Evolutionary conservation across 2,888 invertebrate species (phyloP), one percentile per base, ranked within the genome.

Genomic region (Dermolepida albohirtum): DNA sequence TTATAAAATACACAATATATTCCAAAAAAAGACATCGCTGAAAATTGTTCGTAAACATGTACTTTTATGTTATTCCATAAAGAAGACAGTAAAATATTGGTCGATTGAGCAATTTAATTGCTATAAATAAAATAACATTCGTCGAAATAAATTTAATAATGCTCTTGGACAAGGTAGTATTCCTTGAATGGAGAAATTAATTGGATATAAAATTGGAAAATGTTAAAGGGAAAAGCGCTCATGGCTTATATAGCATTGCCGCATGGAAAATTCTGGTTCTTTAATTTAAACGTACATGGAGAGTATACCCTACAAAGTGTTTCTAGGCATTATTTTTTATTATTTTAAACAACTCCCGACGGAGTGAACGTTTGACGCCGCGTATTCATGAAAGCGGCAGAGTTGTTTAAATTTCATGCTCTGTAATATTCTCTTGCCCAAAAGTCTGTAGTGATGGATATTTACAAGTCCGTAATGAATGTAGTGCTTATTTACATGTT

Each of bases 291-390:
- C 57, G 6, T 6, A 22, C 8, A n/a, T n/a, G 43, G 7, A 7
- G 27, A 44, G 43, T 16, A 27, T 34, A 34, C 34, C 34, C 1
- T 34, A 34, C 34, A 34, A 34, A 34, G 10, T 34, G 6, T 43
- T 43, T 22, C 57, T n/a, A 41, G 11, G 27, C 43, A 44, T 57
- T 57, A 44, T 12, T 43, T 43, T 41, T 57, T 57, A 57, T 57
- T 57, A 57, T 57, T 57, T 57, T 57, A 43, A 44, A 57, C 57
- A 57, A 22, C 43, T 57, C 57, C 43, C 57, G 27, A 44, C 27
- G 57, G 57, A 27, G 27, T 44, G 22, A 12, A 57, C 57, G 43
- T 57, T 27, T 8, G 43, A 43, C 27, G 10, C 41, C 8, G 14
- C 27, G 8, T 11, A 5, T 27, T n/a, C 27, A 41, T 27, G 57